Conservation (phyloP, 1,140 invertebrate species). For the Zaprionus ghesquierei region DNA sequence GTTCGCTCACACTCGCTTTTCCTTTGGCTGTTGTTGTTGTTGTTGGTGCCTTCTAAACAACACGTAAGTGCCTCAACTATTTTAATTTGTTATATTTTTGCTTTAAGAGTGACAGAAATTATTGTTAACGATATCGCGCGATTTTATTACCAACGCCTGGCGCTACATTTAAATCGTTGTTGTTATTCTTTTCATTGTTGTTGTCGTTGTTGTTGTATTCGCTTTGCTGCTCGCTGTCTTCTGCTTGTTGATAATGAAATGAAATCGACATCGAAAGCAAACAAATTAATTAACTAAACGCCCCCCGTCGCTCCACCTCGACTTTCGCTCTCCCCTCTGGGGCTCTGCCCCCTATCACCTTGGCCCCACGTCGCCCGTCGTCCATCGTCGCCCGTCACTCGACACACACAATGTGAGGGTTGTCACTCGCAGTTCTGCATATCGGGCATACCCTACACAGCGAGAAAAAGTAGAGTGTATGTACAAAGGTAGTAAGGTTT, state of each 20-base stretch:
- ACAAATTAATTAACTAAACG: constrained; percentile 67
- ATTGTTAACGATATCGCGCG: constrained; percentile 71
- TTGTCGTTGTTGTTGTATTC: constrained; percentile 9
- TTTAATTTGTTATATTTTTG: constrained; percentile 78
- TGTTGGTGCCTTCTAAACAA: constrained; percentile 26
- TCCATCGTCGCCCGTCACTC: constrained; percentile 18
- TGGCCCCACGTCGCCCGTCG: background rate
- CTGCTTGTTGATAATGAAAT: constrained; percentile 61
- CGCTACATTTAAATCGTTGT: constrained; percentile 33
- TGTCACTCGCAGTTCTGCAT: constrained; percentile 16
- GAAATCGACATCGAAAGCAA: constrained; percentile 57
- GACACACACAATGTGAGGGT: background rate
- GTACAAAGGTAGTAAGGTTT: no score
- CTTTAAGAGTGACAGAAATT: constrained; percentile 73
- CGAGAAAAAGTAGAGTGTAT: background rate
- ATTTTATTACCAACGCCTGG: constrained; percentile 51
- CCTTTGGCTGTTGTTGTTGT: constrained; percentile 7
- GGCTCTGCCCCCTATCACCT: background rate
- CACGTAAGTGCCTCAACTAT: constrained; percentile 54
- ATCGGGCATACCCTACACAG: background rate
- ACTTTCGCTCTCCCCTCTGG: background rate
- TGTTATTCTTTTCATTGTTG: background rate
- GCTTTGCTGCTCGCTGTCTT: constrained; percentile 14
- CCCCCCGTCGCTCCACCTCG: background rate
- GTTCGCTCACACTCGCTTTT: constrained; percentile 5